Percentiles rank a stretch among this genome's conserved stretches.
Conservation (phyloP, 2,113 vertebrate genomes). For the Bambusicola thoracicus region DNA sequence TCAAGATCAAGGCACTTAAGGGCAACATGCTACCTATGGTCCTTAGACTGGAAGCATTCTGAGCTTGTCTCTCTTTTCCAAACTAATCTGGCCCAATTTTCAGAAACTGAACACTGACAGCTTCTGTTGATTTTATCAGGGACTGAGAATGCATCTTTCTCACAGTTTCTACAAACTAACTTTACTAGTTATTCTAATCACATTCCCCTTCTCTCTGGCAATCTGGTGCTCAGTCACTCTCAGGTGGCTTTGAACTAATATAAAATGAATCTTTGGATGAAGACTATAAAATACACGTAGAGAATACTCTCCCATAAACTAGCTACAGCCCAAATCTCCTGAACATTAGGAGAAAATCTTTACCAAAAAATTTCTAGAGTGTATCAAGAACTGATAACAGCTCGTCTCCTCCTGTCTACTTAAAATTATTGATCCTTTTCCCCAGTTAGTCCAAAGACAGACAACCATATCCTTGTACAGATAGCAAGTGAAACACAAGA, state of each 20-base stretch:
- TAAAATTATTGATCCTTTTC: not conserved
- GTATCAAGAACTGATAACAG: not conserved
- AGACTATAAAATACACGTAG: not conserved
- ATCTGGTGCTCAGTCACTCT: not conserved
- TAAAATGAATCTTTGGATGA: not conserved
- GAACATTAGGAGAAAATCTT: not conserved
- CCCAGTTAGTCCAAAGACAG: not conserved
- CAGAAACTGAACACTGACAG: not conserved
- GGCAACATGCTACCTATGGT: not conserved
- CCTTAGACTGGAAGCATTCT: not conserved
- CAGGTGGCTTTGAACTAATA: not conserved
- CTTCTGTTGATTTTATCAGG: not conserved
- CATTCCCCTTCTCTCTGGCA: not conserved
- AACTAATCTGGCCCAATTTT: not conserved
- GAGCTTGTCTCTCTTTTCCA: not conserved
- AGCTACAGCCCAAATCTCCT: not conserved
- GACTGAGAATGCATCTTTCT: not conserved
- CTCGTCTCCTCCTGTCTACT: not conserved
- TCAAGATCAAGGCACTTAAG: not conserved
- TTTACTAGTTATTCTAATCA: not conserved
- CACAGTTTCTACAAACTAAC: not conserved
- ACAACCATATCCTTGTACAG: not conserved
- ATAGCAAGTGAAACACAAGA: not conserved
- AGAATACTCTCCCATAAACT: not conserved
- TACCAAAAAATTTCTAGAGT: not conserved